Evolutionary conservation across 2,797 vertebrate genomes (phyloP).

Genomic region (Hybognathus amarus): DNA sequence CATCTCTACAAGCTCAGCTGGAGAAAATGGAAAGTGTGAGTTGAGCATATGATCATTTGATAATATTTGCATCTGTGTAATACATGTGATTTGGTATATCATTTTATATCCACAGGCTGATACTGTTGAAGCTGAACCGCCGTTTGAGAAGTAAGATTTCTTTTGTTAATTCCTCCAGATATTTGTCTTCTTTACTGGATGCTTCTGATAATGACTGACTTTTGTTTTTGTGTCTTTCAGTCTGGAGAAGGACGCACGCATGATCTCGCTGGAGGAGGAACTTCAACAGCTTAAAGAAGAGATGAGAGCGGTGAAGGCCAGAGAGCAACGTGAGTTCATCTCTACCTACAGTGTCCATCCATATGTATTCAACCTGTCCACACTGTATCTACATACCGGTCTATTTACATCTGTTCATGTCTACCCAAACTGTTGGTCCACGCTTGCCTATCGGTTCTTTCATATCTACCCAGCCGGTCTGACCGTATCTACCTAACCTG

Average conservation of each 20-base stretch:
- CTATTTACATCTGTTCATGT: not conserved
- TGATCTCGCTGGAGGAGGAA: constrained; percentile 69
- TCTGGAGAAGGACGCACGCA: constrained; percentile 66
- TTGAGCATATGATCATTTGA: not conserved
- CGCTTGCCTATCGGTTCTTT: not conserved
- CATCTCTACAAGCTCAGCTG: constrained; percentile 30
- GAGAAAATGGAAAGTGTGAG: constrained; percentile 25
- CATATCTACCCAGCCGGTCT: too few relatives aligned
- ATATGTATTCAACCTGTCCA: not conserved
- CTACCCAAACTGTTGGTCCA: too few relatives aligned
- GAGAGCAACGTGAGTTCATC: constrained; percentile 62
- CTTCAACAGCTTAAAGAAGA: constrained; percentile 62
- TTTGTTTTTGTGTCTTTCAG: constrained; percentile 48
- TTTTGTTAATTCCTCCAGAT: not conserved
- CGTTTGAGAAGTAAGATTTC: constrained; percentile 67
- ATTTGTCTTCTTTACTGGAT: not conserved
- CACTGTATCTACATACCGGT: not conserved
- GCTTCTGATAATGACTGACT: not conserved
- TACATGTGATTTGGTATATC: not conserved
- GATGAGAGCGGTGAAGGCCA: constrained; percentile 57
- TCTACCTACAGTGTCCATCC: not conserved
- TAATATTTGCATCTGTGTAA: not conserved
- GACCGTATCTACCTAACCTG: not conserved
- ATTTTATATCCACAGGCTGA: constrained; percentile 52
- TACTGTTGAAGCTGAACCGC: constrained; percentile 64